Evolutionary conservation across 1,140 invertebrate genomes (phyloP).

Genomic region (Periplaneta americana): DNA sequence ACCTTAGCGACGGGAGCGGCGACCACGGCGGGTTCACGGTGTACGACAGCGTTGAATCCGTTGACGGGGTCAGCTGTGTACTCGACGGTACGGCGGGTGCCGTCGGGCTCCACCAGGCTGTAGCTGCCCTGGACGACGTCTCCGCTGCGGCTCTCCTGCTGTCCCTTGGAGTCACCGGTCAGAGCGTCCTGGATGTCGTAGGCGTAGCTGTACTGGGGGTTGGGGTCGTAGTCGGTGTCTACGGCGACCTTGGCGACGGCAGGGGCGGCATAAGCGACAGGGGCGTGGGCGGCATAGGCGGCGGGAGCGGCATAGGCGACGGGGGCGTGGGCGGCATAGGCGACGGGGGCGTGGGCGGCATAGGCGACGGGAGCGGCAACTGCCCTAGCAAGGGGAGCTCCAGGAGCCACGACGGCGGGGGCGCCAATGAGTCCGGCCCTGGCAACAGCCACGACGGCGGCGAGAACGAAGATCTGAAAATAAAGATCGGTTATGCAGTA

Average conservation of each 20-base stretch:
- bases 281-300: too few relatives aligned
- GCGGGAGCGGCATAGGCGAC: too few relatives aligned
- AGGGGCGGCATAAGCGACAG: too few relatives aligned
- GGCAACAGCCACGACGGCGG: constrained; percentile 20
- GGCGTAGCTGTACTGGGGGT: constrained; percentile 20
- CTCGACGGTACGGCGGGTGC: constrained; percentile 24
- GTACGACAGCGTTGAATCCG: constrained; percentile 28
- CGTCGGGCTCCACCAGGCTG: constrained; percentile 25
- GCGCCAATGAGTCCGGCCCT: constrained; percentile 15
- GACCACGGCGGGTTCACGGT: constrained; percentile 19
- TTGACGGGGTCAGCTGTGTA: constrained; percentile 32
- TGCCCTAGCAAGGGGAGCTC: constrained; percentile 3
- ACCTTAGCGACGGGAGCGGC: too few relatives aligned
- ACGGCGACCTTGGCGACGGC: too few relatives aligned
- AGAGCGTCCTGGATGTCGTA: constrained; percentile 25
- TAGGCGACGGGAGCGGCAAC: not conserved
- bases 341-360: constrained; percentile 24
- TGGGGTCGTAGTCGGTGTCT: constrained; percentile 21
- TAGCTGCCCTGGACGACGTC: constrained; percentile 24
- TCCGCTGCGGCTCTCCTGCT: constrained; percentile 21
- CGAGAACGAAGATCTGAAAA: constrained; percentile 17
- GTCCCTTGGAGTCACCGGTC: constrained; percentile 29
- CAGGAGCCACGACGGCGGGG: constrained; percentile 12
- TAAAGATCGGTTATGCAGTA: too few relatives aligned
- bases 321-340: constrained; percentile 27